These are phyloP conservation scores for Pipa parva DNA, from an alignment of 2,113 vertebrate genomes.

Conservation along the genomic window DNA sequence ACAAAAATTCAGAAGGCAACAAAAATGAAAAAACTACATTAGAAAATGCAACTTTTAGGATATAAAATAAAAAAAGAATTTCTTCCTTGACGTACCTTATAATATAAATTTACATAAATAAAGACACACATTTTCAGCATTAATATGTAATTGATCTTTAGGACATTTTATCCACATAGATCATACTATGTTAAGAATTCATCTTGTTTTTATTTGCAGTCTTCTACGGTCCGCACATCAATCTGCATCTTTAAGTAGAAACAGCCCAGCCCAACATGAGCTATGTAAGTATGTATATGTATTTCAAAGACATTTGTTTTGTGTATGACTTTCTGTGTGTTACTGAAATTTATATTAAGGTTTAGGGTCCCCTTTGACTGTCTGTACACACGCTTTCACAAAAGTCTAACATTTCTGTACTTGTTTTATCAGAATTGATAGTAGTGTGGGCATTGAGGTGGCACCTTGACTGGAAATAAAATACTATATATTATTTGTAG, in stretches of 20 bases:
- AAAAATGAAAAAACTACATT: too few species aligned
- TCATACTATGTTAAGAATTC: slow-evolving; percentile 23
- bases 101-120: neutral
- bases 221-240: slow-evolving; percentile 36
- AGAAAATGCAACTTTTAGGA: too few species aligned
- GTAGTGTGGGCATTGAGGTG: slow-evolving; percentile 5
- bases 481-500: slow-evolving; percentile 23
- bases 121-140: slow-evolving; percentile 15
- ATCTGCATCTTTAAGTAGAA: slow-evolving; percentile 36
- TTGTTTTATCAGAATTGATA: neutral
- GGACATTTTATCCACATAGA: slow-evolving; percentile 16
- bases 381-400: neutral
- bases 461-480: slow-evolving; percentile 35
- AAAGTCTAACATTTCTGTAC: neutral
- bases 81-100: neutral
- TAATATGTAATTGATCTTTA: slow-evolving; percentile 20
- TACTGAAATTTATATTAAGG: slow-evolving; percentile 12
- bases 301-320: neutral
- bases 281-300: neutral
- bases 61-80: too few species aligned
- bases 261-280: neutral
- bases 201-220: slow-evolving; percentile 35
- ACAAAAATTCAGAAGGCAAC: too few species aligned
- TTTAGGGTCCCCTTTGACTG: neutral
- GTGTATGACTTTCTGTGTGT: neutral